These are phyloP conservation scores for Amblyopsis rosae DNA, from an alignment of 2,113 vertebrate species.

Conservation along the genomic window DNA sequence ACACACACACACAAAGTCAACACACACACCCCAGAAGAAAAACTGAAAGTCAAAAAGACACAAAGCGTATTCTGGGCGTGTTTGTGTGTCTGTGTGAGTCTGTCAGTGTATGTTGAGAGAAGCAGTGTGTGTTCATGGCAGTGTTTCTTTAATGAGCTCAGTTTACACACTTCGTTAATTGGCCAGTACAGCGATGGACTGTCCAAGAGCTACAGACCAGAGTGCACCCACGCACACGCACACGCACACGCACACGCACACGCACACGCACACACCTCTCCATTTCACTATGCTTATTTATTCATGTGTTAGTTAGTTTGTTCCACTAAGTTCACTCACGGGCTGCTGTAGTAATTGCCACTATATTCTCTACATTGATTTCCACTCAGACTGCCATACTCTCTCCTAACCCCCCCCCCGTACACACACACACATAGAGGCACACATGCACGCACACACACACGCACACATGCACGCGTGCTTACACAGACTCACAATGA, in stretches of 20 bases:
- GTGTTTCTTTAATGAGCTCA: slow-evolving; percentile 74
- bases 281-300: slow-evolving; percentile 73
- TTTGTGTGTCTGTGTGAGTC: slow-evolving; percentile 14
- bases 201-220: slow-evolving; percentile 48
- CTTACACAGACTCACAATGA: not conserved
- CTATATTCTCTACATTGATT: slow-evolving; percentile 79
- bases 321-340: slow-evolving; percentile 72
- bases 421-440: slow-evolving; percentile 9
- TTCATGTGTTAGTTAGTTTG: slow-evolving; percentile 76
- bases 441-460: not conserved
- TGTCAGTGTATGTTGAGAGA: slow-evolving; percentile 11
- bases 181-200: slow-evolving; percentile 58
- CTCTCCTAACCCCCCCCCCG: not conserved
- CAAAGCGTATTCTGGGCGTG: slow-evolving; percentile 12
- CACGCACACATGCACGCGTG: not conserved
- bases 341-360: slow-evolving; percentile 74
- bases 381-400: slow-evolving; percentile 45
- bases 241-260: slow-evolving; percentile 28
- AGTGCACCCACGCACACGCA: slow-evolving; percentile 19
- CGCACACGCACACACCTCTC: slow-evolving; percentile 50
- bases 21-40: slow-evolving; percentile 20
- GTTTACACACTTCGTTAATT: slow-evolving; percentile 78
- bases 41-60: slow-evolving; percentile 36
- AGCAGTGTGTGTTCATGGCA: slow-evolving; percentile 9
- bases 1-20: slow-evolving; percentile 27